Percentiles rank a stretch among this genome's conserved stretches.
phyloP scores from a whole-genome alignment of 2,888 invertebrate genomes.

The Andricus quercusramuli region DNA sequence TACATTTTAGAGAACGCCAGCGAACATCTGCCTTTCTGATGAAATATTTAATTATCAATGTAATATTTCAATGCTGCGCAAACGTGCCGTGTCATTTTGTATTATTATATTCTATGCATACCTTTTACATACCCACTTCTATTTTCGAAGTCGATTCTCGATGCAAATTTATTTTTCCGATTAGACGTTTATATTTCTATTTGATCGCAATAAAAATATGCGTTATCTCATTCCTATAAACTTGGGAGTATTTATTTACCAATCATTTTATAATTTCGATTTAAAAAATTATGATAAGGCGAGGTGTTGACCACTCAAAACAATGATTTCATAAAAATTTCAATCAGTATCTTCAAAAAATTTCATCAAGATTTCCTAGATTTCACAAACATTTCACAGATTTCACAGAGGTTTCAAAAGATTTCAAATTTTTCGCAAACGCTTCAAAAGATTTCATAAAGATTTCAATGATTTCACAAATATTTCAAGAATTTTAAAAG shows the following conservation, averaged over 20 bases:
- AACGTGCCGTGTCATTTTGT: constrained; percentile 35
- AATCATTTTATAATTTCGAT: neutral
- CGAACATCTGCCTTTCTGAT: constrained; percentile 36
- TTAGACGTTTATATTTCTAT: constrained; percentile 33
- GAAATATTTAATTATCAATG: constrained; percentile 6
- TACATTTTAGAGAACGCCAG: constrained; percentile 24
- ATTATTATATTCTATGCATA: constrained; percentile 7
- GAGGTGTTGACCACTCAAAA: neutral
- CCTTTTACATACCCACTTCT: constrained; percentile 28
- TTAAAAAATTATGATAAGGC: neutral
- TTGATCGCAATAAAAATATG: constrained; percentile 31
- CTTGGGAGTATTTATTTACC: constrained; percentile 13
- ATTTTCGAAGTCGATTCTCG: neutral
- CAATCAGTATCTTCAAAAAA: no score
- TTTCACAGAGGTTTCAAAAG: no score
- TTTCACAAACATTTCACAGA: no score
- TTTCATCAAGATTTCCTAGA: no score
- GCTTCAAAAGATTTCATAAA: no score
- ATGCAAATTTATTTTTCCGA: constrained; percentile 28
- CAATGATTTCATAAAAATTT: no score
- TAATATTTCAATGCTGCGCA: constrained; percentile 28
- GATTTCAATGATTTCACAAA: no score
- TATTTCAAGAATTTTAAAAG: no score
- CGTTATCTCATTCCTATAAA: constrained; percentile 35
- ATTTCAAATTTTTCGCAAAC: no score